Base-by-base conservation (phyloP, 1,140 invertebrate genomes). In the Dufourea novaeangliae region DNA sequence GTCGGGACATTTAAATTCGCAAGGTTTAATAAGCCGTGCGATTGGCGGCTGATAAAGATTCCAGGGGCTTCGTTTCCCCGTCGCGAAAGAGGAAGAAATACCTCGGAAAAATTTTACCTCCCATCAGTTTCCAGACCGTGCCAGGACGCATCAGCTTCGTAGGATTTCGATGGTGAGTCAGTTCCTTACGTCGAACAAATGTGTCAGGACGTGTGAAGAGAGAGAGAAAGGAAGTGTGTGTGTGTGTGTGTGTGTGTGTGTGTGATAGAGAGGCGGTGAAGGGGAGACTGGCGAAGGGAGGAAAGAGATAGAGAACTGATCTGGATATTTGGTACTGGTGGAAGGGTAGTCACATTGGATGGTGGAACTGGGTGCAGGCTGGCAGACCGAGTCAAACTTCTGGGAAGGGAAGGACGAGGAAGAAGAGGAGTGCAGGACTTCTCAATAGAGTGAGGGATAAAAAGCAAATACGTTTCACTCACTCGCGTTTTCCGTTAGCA, bases 381-480 rank as follows among this genome's bases (percentile, higher is more conserved):
- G 73, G 78, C 69, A 61, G 78, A 77, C 67, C 62, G 71, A 25
- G 41, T 46, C 37, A 41, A 66, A 66, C n/a, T 66, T 59, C 44
- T 71, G 62, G 68, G 34, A 66, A 70, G 67, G 63, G 74, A 56
- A 22, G 52, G 25, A 37, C 61, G 76, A 74, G 14, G 78, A 63
- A 80, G 68, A 64, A 68, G 80, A 69, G 82, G 74, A 79, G 79
- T 76, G 82, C 81, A 82, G 83, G 82, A 89, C 81, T 89, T 85
- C 90, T 91, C 87, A 90, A 90, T 90, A 87, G 86, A 90, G 88
- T 87, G 84, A 88, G 88, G 88, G 86, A 90, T 91, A 91, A 92
- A 91, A 92, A 91, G 91, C 90, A 91, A 92, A 91, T 91, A 91
- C 88, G 88, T 91, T 91, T 91, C 90, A 90, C 88, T 91, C 89